Evolutionary conservation across 2,113 vertebrate species (phyloP), one percentile per base, ranked within the genome.

Genomic region (Oncorhynchus kisutch): DNA sequence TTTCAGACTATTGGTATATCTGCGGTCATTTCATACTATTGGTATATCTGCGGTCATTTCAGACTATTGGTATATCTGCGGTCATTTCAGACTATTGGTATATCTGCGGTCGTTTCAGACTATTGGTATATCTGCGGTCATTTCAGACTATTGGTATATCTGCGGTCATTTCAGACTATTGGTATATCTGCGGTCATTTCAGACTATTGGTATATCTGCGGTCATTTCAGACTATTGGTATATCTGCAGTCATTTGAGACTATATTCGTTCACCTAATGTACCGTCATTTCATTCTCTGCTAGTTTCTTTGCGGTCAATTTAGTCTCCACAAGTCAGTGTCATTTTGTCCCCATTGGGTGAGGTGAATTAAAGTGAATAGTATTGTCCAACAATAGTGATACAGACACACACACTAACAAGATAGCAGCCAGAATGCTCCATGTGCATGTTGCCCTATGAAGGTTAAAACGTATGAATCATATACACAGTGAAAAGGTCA

Each of bases 401-500:
- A 84, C 45, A 67, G 72, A 62, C 76, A 73, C 76, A 73, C 78
- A 83, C 81, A 73, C 81, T 80, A 18, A 72, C 87, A 85, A 83
- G 82, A 87, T 88, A 83, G 80, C 85, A 81, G 82, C 86, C 31
- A 22, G 73, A n/a, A 73, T 81, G 80, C 73, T 9, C 59, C 4
- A 8, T 22, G 84, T 79, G 81, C 78, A 72, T 87, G 85, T 84
- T 81, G 74, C 77, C 78, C 82, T 81, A 73, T 34, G 24, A 91
- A 82, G 80, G 82, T 87, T 88, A 73, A 45, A 45, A 45, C 9
- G 9, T 54, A 83, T 91, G 89, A 91, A 90, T 92, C 88, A 89
- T 72, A 88, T 84, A 88, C 83, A 75, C 78, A 74, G 77, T 82
- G 91, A 91, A 93, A 93, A 93, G 90, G 91, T 89, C 90, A 91